Evolutionary conservation across 1,140 invertebrate genomes (phyloP).

Genomic region (Dreissena polymorpha): DNA sequence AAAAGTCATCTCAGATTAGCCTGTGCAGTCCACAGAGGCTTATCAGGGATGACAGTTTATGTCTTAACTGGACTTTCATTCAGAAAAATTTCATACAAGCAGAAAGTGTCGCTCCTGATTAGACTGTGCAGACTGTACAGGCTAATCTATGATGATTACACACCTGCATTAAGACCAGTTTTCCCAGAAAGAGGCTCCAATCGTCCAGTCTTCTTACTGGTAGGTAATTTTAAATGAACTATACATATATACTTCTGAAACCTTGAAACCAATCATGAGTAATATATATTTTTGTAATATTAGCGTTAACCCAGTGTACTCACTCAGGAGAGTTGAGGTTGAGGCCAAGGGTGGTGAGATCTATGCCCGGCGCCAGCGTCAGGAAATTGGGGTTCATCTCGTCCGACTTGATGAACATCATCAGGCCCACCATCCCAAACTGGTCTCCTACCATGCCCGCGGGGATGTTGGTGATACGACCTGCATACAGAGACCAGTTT

Average conservation of each 20-base stretch:
- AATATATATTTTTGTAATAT: too few species aligned
- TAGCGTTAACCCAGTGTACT: constrained; percentile 57
- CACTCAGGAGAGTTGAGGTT: constrained; percentile 98
- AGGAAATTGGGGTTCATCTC: constrained; percentile 98
- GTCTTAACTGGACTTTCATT: too few species aligned
- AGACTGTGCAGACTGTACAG: too few species aligned
- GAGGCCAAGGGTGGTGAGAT: constrained; percentile 97
- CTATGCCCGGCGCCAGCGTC: constrained; percentile 96
- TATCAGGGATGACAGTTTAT: too few species aligned
- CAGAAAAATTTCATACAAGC: too few species aligned
- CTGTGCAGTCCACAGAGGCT: too few species aligned
- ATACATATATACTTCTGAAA: not conserved
- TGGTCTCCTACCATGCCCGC: constrained; percentile 99
- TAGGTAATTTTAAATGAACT: not conserved
- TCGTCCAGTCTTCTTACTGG: not conserved
- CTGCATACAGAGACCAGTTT: constrained; percentile 62
- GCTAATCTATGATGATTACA: too few species aligned
- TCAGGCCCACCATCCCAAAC: constrained; percentile 98
- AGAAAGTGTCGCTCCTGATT: too few species aligned
- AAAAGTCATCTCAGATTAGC: too few species aligned
- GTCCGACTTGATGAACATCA: constrained; percentile 98
- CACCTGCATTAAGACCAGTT: too few species aligned
- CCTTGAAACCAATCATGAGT: not conserved
- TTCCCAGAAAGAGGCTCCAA: not conserved
- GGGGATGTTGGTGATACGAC: constrained; percentile 96